Percentiles rank a stretch among this genome's conserved stretches.
These are phyloP conservation scores for Troglohyphantes excavatus DNA, from an alignment of 2,888 invertebrate species.

Conservation along the genomic window DNA sequence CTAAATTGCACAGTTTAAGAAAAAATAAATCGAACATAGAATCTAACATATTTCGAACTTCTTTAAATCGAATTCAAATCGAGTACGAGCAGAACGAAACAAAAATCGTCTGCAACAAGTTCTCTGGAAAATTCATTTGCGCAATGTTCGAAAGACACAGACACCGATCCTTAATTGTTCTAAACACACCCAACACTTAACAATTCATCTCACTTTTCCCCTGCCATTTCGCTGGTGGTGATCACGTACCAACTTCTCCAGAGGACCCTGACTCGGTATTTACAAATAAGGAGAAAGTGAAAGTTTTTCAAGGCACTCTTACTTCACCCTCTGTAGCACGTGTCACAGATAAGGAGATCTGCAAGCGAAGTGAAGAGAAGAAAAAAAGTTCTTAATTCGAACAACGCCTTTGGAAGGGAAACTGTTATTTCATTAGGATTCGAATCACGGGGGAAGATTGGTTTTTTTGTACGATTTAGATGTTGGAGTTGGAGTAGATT, in stretches of 20 bases:
- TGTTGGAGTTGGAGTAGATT: too few relatives aligned
- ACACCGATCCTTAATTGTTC: constrained; percentile 25
- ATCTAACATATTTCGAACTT: too few relatives aligned
- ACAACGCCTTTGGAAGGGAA: constrained; percentile 64
- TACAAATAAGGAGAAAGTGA: constrained; percentile 54
- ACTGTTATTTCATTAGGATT: constrained; percentile 58
- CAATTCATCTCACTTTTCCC: constrained; percentile 44
- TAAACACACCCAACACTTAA: constrained; percentile 47
- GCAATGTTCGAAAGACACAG: too few relatives aligned
- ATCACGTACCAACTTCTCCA: constrained; percentile 34
- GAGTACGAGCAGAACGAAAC: too few relatives aligned
- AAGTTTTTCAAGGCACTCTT: constrained; percentile 57
- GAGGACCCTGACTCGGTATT: constrained; percentile 50
- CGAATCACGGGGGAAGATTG: constrained; percentile 30
- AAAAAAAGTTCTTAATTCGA: constrained; percentile 36
- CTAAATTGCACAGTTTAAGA: too few relatives aligned
- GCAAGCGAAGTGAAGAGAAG: constrained; percentile 17
- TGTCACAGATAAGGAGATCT: constrained; percentile 44
- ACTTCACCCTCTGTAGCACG: constrained; percentile 56
- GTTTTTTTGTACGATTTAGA: neutral
- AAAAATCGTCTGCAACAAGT: too few relatives aligned
- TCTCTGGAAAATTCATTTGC: too few relatives aligned
- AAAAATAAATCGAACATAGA: too few relatives aligned
- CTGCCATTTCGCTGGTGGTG: constrained; percentile 35
- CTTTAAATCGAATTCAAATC: too few relatives aligned